These are phyloP conservation scores for Anastatus disparis DNA, from an alignment of 1,140 invertebrate species.

Conservation along the genomic window DNA sequence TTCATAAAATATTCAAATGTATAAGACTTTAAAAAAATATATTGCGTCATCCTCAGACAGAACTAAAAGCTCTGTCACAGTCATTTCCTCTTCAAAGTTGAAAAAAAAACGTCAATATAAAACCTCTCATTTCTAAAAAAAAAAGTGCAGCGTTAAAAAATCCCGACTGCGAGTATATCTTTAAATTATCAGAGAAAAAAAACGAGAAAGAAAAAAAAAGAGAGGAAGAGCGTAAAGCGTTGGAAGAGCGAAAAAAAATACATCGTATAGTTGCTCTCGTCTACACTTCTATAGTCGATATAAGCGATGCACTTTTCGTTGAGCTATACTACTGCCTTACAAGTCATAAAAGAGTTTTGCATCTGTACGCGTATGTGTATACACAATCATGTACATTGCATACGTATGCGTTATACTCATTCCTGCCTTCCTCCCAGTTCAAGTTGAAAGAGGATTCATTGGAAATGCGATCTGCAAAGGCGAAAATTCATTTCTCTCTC, in stretches of 20 bases:
- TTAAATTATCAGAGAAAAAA: neutral
- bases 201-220: neutral
- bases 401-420: too few species aligned
- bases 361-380: too few species aligned
- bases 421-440: too few species aligned
- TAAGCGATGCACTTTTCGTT: slow-evolving; percentile 10
- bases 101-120: too few species aligned
- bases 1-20: too few species aligned
- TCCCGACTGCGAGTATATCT: neutral
- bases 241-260: neutral
- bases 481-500: slow-evolving; percentile 21
- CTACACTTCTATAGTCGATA: neutral
- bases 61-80: too few species aligned
- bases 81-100: neutral
- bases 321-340: too few species aligned
- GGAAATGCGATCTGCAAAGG: neutral
- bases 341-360: slow-evolving; percentile 11
- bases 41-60: too few species aligned
- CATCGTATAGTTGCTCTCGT: neutral
- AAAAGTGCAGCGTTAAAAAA: neutral
- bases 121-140: too few species aligned
- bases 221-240: neutral
- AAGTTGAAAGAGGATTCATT: neutral
- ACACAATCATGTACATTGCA: too few species aligned
- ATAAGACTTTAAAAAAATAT: too few species aligned